These are phyloP conservation scores for Ellobius talpinus DNA, from an alignment of 2,113 vertebrate species.

Conservation along the genomic window DNA sequence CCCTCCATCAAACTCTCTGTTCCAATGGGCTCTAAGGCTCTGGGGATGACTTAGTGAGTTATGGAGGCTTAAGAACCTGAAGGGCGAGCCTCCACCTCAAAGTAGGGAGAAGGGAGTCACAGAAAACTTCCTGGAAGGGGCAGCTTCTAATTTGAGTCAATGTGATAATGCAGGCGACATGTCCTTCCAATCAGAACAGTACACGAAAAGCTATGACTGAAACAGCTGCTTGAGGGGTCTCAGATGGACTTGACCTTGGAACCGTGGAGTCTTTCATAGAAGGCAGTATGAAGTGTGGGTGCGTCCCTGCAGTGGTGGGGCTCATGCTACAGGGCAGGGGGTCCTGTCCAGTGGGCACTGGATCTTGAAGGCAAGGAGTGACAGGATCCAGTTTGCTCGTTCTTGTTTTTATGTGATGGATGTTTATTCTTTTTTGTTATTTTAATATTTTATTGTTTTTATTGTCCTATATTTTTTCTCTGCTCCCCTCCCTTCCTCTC, in stretches of 20 bases:
- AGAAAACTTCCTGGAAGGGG: not conserved
- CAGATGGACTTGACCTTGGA: not conserved
- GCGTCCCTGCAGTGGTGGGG: not conserved
- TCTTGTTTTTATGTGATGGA: too few species aligned
- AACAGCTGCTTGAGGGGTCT: not conserved
- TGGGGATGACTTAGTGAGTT: not conserved
- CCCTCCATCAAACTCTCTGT: not conserved
- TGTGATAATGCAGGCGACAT: not conserved
- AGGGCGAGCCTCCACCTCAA: not conserved
- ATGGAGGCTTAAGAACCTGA: not conserved
- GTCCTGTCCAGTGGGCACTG: not conserved
- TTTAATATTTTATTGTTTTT: too few species aligned
- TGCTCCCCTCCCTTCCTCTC: too few species aligned
- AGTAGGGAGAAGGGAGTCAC: not conserved
- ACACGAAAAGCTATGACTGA: not conserved
- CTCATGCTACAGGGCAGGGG: too few species aligned
- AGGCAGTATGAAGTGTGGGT: not conserved
- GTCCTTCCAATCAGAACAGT: not conserved
- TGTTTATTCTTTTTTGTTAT: too few species aligned
- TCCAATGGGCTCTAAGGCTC: not conserved
- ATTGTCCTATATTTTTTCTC: too few species aligned
- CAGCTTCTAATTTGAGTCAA: constrained; percentile 24
- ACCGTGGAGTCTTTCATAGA: not conserved
- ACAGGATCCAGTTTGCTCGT: not conserved
- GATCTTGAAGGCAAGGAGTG: not conserved